phyloP scores from a whole-genome alignment of 2,797 vertebrate genomes.

The Bradypus variegatus region DNA sequence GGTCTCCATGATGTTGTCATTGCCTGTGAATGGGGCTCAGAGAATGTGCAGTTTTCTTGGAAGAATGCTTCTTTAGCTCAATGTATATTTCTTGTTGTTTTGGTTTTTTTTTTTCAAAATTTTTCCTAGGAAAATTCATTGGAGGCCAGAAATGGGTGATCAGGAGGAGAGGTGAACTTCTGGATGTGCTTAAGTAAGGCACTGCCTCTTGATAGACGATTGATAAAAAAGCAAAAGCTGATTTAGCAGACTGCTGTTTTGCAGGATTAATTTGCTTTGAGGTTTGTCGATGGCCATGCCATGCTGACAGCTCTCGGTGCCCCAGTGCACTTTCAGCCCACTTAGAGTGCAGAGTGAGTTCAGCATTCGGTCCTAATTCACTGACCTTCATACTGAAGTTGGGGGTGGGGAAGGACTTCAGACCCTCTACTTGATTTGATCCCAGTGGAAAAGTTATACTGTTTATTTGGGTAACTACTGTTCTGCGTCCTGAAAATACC shows the following conservation, averaged over 20 bases:
- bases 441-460: not conserved
- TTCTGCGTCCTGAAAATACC: not conserved
- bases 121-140: not conserved
- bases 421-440: not conserved
- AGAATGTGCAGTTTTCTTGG: conserved; percentile 33
- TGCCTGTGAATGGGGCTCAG: conserved; percentile 25
- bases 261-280: not conserved
- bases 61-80: conserved; percentile 30
- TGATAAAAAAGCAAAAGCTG: not conserved
- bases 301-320: not conserved
- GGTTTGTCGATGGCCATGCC: not conserved
- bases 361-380: not conserved
- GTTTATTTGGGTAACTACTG: not conserved
- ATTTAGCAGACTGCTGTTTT: not conserved
- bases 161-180: not conserved
- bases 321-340: not conserved
- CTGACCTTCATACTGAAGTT: not conserved
- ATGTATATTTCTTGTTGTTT: conserved; percentile 36
- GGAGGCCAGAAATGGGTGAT: not conserved
- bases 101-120: not conserved
- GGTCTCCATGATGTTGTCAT: not conserved
- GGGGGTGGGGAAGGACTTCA: not conserved
- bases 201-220: not conserved
- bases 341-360: not conserved
- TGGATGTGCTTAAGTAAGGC: not conserved